Conservation (phyloP, 2,888 invertebrate genomes). For the Epistrophe eligans region DNA sequence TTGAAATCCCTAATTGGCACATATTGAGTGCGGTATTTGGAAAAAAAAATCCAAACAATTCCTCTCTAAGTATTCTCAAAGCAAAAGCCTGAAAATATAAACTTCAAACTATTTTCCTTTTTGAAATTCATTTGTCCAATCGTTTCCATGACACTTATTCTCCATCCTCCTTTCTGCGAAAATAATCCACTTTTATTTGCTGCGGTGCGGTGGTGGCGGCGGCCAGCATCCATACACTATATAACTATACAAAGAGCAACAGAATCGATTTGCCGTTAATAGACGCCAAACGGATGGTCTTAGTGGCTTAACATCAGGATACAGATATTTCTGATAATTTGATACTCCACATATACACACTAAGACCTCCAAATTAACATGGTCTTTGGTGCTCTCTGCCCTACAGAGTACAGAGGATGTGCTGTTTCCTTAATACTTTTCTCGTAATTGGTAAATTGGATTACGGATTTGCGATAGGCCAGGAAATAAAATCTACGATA, state of each 20-base stretch:
- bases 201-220: no score
- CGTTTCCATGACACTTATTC: constrained; percentile 24
- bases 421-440: constrained; percentile 47
- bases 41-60: not conserved
- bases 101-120: constrained; percentile 53
- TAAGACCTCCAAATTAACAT: constrained; percentile 44
- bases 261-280: constrained; percentile 53
- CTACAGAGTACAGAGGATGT: not conserved
- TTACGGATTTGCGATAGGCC: constrained; percentile 67
- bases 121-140: constrained; percentile 16
- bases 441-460: constrained; percentile 72
- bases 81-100: constrained; percentile 31
- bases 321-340: constrained; percentile 60
- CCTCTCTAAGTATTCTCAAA: not conserved
- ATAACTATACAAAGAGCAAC: not conserved
- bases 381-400: constrained; percentile 15
- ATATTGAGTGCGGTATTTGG: not conserved
- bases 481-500: constrained; percentile 50
- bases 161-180: not conserved
- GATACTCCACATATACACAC: constrained; percentile 44
- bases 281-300: constrained; percentile 37
- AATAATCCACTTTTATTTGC: constrained; percentile 31
- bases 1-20: not conserved
- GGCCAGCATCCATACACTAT: not conserved
- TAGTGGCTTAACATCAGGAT: constrained; percentile 47